A percentile compares a stretch with the other conserved stretches of the same genome.
These are phyloP conservation scores for Brachionichthys hirsutus DNA, from an alignment of 2,113 vertebrate genomes.

Conservation along the genomic window DNA sequence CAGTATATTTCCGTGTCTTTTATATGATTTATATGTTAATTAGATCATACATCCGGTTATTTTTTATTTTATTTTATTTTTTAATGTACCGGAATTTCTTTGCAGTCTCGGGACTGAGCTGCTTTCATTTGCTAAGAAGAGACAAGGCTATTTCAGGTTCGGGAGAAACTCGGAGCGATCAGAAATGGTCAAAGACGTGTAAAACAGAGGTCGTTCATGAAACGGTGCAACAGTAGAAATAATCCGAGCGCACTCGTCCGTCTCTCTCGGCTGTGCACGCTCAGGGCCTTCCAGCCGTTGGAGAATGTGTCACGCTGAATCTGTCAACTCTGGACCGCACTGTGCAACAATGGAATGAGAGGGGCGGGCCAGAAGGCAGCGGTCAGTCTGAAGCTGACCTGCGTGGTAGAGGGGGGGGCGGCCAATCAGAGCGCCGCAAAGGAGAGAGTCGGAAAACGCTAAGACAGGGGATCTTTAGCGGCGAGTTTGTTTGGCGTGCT, in stretches of 20 bases:
- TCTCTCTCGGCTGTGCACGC: slow-evolving; percentile 18
- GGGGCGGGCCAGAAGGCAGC: slow-evolving; percentile 30
- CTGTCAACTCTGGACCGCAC: slow-evolving; percentile 45
- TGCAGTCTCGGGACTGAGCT: background rate
- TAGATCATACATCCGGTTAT: too few relatives aligned
- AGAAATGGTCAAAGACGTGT: too few relatives aligned
- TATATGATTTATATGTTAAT: too few relatives aligned
- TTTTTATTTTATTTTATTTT: background rate
- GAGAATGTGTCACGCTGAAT: slow-evolving; percentile 54
- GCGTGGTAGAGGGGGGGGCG: slow-evolving; percentile 15
- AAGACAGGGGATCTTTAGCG: too few relatives aligned
- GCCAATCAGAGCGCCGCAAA: background rate
- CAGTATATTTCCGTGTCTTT: too few relatives aligned
- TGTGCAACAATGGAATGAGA: slow-evolving; percentile 40
- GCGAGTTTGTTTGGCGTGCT: too few relatives aligned
- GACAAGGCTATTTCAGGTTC: background rate
- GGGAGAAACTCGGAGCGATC: too few relatives aligned
- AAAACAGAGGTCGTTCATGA: too few relatives aligned
- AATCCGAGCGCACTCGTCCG: background rate
- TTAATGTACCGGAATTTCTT: too few relatives aligned
- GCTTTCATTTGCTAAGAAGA: background rate
- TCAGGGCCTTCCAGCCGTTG: slow-evolving; percentile 18
- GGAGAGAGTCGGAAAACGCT: background rate
- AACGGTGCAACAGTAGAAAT: too few relatives aligned
- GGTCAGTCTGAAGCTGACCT: slow-evolving; percentile 50